phyloP scores from a whole-genome alignment of 1,140 invertebrate genomes.

The Macrobrachium rosenbergii region DNA sequence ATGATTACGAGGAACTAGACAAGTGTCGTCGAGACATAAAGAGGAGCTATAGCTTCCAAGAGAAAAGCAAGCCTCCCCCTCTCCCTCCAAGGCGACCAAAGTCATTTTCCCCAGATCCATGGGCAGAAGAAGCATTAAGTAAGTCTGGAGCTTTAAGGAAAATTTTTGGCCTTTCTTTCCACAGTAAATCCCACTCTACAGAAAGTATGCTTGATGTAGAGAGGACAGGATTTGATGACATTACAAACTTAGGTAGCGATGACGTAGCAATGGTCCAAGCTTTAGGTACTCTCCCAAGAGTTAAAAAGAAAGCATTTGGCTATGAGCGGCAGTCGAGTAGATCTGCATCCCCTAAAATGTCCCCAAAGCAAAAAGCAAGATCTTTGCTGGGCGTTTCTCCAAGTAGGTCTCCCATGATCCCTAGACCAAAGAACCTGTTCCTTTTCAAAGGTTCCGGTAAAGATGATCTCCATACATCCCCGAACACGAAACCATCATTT shows the following conservation, averaged over 20 bases:
- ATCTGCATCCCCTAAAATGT: constrained; percentile 65
- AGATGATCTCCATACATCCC: constrained; percentile 61
- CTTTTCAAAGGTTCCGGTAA: constrained; percentile 61
- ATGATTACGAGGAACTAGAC: constrained; percentile 65
- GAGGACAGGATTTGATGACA: constrained; percentile 51
- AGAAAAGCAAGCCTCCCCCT: constrained; percentile 65
- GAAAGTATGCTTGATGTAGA: constrained; percentile 66
- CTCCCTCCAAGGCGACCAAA: constrained; percentile 63
- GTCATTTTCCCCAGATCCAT: constrained; percentile 65
- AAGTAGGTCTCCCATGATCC: constrained; percentile 64
- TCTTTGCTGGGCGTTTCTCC: constrained; percentile 63
- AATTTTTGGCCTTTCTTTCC: constrained; percentile 65
- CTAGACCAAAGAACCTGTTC: constrained; percentile 63
- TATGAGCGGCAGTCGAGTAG: constrained; percentile 58
- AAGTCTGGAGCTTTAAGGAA: constrained; percentile 63
- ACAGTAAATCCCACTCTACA: constrained; percentile 65
- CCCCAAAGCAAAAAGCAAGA: constrained; percentile 63
- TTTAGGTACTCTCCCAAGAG: constrained; percentile 63
- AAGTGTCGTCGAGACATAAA: constrained; percentile 66
- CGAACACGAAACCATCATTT: constrained; percentile 50
- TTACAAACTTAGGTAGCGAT: constrained; percentile 58
- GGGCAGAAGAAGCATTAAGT: constrained; percentile 60
- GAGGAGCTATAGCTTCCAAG: constrained; percentile 65
- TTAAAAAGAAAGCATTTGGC: constrained; percentile 51
- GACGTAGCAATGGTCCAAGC: constrained; percentile 64